Base-by-base conservation (phyloP, 2,888 invertebrate species). In the Tachina grossa region DNA sequence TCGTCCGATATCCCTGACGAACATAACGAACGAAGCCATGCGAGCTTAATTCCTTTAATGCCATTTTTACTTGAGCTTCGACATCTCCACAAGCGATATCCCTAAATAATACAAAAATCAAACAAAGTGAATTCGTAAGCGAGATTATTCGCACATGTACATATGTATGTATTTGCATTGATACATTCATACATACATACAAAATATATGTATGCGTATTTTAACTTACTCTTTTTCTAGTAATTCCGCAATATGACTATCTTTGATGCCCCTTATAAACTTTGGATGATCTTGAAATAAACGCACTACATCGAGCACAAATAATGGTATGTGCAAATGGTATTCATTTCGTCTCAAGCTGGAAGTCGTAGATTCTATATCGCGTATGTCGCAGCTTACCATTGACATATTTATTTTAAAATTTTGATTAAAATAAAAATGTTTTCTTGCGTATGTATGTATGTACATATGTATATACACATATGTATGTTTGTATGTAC, bases 281-380 rank as follows among this genome's bases (percentile, higher is more conserved):
- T 90, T 90, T 31, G 92, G 91, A 88, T 92, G 91, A 86, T 92
- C 90, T 80, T 92, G 92, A 61, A 92, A 92, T 43, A 90, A 88
- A 57, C 92, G 90, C 43, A 92, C 89, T 72, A 90, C 89, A 77
- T 92, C 92, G 86, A 92, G 88, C 1, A 92, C 91, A 77, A 91
- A 92, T 1, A 93, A 86, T 0, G 91, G 90, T 71, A 90, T 84
- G 14, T 92, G 89, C 53, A 92, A 86, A 55, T 92, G 91, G 74
- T 92, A 92, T 0, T 88, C 83, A 79, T 92, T 92, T 65, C 88
- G 87, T 6, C 87, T 88, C 77, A 90, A 83, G 66, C 86, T 86
- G 47, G 88, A 88, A 3, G 90, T 91, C 3, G 90, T 87, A 9
- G 91, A 89, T 82, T 89, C 90, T 61, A 87, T 88, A 31, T 91